Evolutionary conservation across 1,140 invertebrate species (phyloP), one percentile per base, ranked within the genome.

Genomic region (Apis cerana): DNA sequence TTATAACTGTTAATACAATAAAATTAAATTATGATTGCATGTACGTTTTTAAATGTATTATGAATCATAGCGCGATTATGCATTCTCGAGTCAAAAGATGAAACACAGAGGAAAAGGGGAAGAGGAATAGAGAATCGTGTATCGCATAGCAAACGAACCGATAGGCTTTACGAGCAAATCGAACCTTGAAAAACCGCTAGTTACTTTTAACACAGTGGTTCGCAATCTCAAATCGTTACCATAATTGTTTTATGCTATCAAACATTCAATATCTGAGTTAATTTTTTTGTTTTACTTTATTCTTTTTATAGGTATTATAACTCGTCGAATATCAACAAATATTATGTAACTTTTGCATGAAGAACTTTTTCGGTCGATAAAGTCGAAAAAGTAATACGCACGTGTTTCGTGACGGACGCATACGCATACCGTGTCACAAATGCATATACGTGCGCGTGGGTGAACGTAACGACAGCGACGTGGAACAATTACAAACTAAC

Each of bases 401-500:
- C n/a, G 62, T 75, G 23, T 61, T 23, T 10, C 79, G 27, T 74
- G 79, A 74, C 52, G 61, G n/a, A 62, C 4, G 59, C 59, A 21
- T 21, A 62, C 59, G 59, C n/a, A 50, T 2, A 50, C 21, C 8
- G 7, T 68, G 23, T 43, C 15, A 27, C 17, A 23, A 58, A 79
- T 56, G 72, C 52, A 17, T 33, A 17, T 8, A 23, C n/a, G 12
- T 52, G 27, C 48, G 61, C 48, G 50, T 21, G n/a, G 43, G 23
- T 61, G 56, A 76, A 80, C 59, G 74, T 62, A 79, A 65, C 72
- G 69, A 81, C 74, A 85, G 27, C 27, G n/a, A 87, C 83, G 48
- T 64, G 70, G 75, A 77, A 90, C 86, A 89, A 93, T 92, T 91
- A 92, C 92, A 91, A 72, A 88, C 90, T 85, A 88, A 92, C 85